Conservation (phyloP, 2,113 vertebrate species). For the Leptobrachium leishanense region DNA sequence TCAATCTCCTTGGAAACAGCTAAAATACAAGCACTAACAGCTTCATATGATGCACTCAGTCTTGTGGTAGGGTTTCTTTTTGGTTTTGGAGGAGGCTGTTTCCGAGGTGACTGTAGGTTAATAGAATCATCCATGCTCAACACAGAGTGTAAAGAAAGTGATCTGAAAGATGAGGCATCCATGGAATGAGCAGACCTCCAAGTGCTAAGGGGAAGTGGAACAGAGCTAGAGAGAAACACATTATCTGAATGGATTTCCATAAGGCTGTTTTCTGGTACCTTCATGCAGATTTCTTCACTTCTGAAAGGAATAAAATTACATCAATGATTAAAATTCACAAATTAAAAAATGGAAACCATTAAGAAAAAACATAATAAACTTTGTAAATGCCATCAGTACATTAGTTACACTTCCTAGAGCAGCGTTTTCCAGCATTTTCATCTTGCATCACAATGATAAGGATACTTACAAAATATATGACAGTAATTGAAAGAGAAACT, state of each 20-base stretch:
- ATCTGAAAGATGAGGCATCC: conserved; percentile 73
- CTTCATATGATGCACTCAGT: conserved; percentile 94
- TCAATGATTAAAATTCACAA: not conserved
- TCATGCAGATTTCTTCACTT: conserved; percentile 73
- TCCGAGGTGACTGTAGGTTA: conserved; percentile 84
- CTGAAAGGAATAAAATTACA: conserved; percentile 66
- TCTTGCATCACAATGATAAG: too few relatives aligned
- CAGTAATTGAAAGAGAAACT: too few relatives aligned
- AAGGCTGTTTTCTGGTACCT: conserved; percentile 64
- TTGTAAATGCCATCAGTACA: not conserved
- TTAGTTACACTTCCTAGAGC: too few relatives aligned
- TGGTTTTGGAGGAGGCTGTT: conserved; percentile 96
- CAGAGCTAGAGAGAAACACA: conserved; percentile 75
- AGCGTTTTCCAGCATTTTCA: too few relatives aligned
- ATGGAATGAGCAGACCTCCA: conserved; percentile 74
- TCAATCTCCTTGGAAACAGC: conserved; percentile 79
- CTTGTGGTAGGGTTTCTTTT: conserved; percentile 95
- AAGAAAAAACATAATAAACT: not conserved
- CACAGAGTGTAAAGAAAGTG: conserved; percentile 75
- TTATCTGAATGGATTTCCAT: conserved; percentile 65
- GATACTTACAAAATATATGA: too few relatives aligned
- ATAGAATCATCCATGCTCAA: conserved; percentile 75
- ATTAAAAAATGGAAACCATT: not conserved
- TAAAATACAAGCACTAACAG: conserved; percentile 85
- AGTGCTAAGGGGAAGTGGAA: conserved; percentile 72